These are phyloP conservation scores for Dendronephthya gigantea DNA, from an alignment of 64 coral and sea anemone genomes.

Conservation along the genomic window DNA sequence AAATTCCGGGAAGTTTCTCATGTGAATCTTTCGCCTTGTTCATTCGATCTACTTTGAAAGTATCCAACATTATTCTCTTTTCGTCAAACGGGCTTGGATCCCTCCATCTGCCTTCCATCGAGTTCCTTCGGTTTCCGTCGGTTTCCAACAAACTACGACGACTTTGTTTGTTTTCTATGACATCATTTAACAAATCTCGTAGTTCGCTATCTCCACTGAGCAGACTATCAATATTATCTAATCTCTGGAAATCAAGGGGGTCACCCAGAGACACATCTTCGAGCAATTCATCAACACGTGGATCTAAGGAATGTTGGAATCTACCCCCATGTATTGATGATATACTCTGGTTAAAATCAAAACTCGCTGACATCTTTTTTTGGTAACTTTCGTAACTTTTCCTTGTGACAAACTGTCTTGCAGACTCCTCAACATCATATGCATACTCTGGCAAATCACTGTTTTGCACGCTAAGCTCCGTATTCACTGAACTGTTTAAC, in stretches of 20 bases:
- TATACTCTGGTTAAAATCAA: not conserved
- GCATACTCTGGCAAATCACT: not conserved
- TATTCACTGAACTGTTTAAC: not conserved
- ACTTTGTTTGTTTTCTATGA: not conserved
- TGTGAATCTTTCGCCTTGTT: not conserved
- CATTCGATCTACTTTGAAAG: not conserved
- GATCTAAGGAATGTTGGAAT: not conserved
- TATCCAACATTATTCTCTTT: not conserved
- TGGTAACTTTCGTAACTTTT: constrained; percentile 8
- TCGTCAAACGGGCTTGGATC: not conserved
- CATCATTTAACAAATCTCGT: not conserved
- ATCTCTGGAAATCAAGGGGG: not conserved
- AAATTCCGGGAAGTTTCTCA: not conserved
- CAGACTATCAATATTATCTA: not conserved
- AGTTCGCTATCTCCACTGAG: constrained; percentile 14
- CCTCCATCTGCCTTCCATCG: not conserved
- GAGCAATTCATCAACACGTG: not conserved
- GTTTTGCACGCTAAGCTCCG: not conserved
- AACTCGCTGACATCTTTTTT: not conserved
- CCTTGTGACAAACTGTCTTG: constrained; percentile 1
- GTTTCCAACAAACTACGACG: not conserved
- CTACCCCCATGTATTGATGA: not conserved
- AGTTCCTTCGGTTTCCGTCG: not conserved
- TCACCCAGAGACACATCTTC: not conserved
- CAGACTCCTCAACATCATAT: not conserved